Evolutionary conservation across 2,113 vertebrate genomes (phyloP).

Genomic region (Chaetodon auriga): DNA sequence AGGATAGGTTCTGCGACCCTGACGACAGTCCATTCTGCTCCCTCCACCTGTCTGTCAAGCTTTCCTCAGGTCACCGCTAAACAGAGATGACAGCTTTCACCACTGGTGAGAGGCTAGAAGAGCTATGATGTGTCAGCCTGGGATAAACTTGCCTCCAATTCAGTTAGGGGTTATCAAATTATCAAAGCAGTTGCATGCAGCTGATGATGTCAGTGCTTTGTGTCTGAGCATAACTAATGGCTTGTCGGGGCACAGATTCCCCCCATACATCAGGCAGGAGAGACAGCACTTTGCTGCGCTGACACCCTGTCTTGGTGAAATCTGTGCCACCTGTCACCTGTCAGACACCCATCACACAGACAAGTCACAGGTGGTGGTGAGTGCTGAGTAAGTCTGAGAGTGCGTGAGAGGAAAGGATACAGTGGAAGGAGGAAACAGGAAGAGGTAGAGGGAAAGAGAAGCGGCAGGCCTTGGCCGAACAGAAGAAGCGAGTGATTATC

Average conservation of each 20-base stretch:
- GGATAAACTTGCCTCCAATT: constrained; percentile 27
- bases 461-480: background rate
- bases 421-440: background rate
- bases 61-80: constrained; percentile 46
- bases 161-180: constrained; percentile 47
- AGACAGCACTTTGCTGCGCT: constrained; percentile 32
- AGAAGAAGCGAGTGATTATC: constrained; percentile 22
- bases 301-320: constrained; percentile 55
- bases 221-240: constrained; percentile 62
- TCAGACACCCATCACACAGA: constrained; percentile 36
- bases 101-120: constrained; percentile 1
- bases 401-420: background rate
- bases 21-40: constrained; percentile 57
- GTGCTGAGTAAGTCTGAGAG: constrained; percentile 3
- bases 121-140: constrained; percentile 32
- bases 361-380: constrained; percentile 18
- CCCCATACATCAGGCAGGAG: constrained; percentile 47
- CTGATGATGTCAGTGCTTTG: constrained; percentile 52
- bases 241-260: constrained; percentile 42
- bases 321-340: constrained; percentile 71
- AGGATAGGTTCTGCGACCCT: constrained; percentile 52
- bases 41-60: constrained; percentile 60
- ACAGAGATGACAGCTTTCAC: constrained; percentile 60
- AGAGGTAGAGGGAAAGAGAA: background rate
- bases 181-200: constrained; percentile 50